phyloP scores from a whole-genome alignment of 1,140 invertebrate genomes.

The Cydia fagiglandana region DNA sequence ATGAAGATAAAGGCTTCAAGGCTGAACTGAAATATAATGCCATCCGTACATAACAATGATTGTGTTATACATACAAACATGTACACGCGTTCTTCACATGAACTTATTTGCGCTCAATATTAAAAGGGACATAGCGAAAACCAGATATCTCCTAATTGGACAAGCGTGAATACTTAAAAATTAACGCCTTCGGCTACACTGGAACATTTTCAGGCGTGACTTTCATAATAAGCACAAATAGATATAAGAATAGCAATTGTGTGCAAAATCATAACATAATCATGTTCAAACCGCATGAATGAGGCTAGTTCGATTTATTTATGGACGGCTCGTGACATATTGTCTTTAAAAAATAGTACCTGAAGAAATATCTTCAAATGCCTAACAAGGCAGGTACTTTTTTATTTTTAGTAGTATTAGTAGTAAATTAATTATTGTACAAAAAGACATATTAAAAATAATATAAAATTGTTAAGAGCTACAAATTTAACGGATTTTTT shows the following conservation, averaged over 20 bases:
- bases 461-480: no score
- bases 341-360: no score
- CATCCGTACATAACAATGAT: background rate
- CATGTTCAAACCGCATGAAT: conserved; percentile 1
- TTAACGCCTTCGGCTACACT: background rate
- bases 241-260: background rate
- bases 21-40: conserved; percentile 9
- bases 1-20: background rate
- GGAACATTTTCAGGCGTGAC: conserved; percentile 23
- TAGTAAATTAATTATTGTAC: no score
- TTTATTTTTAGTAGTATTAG: no score
- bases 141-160: conserved; percentile 12
- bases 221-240: conserved; percentile 7
- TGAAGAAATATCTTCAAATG: no score
- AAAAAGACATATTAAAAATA: no score
- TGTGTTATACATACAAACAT: conserved; percentile 4
- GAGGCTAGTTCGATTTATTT: background rate
- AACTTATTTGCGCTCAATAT: conserved; percentile 13
- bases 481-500: no score
- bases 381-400: no score
- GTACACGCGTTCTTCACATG: background rate
- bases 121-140: background rate
- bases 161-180: background rate
- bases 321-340: background rate
- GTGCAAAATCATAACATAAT: conserved; percentile 1